A percentile compares a stretch with the other conserved stretches of the same genome.
phyloP scores from a whole-genome alignment of 2,113 vertebrate genomes.

The Upupa epops region DNA sequence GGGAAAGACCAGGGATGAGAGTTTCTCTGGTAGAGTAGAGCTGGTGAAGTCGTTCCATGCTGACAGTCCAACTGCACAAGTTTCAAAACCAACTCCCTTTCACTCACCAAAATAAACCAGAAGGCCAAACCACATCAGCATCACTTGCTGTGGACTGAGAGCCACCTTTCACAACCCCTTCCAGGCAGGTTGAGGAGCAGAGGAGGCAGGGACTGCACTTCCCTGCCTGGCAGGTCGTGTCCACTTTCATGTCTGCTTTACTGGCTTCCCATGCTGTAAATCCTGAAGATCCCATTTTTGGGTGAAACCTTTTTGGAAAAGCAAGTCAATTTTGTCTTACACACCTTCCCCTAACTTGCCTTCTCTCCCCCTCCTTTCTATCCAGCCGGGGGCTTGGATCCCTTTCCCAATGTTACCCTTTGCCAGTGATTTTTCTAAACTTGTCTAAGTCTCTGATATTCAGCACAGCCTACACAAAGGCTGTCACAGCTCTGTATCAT shows the following conservation, averaged over 20 bases:
- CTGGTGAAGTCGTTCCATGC: neutral
- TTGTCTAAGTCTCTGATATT: neutral
- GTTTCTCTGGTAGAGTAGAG: no score
- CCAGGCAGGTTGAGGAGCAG: conserved; percentile 9
- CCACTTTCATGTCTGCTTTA: conserved; percentile 24
- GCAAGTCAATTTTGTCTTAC: neutral
- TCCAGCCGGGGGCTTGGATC: neutral
- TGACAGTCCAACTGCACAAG: neutral
- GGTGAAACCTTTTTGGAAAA: neutral
- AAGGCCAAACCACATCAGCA: neutral
- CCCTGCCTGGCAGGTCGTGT: conserved; percentile 14
- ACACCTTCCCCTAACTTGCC: neutral
- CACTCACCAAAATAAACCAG: accelerated
- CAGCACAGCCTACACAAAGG: neutral
- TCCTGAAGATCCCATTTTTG: neutral
- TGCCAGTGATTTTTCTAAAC: neutral
- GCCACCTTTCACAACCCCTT: neutral
- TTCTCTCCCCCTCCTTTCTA: neutral
- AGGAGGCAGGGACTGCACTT: neutral
- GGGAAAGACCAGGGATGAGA: neutral
- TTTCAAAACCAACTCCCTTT: neutral
- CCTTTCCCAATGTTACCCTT: neutral
- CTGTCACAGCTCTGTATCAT: neutral
- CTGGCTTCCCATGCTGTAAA: neutral
- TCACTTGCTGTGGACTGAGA: neutral